A percentile compares a stretch with the other conserved stretches of the same genome.
phyloP scores from a whole-genome alignment of 2,113 vertebrate genomes.

The Misgurnus mizolepis region DNA sequence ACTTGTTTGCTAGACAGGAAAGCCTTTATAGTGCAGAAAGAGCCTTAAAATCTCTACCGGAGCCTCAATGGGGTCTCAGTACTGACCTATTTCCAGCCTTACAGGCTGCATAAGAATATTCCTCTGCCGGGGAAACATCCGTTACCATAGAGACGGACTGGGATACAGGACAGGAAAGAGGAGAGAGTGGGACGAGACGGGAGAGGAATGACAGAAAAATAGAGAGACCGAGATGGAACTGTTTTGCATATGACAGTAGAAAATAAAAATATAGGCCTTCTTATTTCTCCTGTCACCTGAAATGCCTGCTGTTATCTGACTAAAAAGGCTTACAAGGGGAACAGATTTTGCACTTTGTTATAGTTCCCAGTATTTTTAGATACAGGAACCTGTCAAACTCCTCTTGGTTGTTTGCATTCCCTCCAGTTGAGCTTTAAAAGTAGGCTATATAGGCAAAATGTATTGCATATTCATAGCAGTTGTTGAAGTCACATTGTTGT shows the following conservation, averaged over 20 bases:
- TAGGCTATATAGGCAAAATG: constrained; percentile 15
- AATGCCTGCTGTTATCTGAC: constrained; percentile 53
- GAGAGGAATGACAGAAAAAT: constrained; percentile 38
- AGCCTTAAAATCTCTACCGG: constrained; percentile 2
- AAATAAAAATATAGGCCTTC: constrained; percentile 48
- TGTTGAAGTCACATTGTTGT: neutral
- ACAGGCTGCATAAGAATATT: constrained; percentile 40
- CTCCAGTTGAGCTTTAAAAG: neutral
- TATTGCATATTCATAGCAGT: constrained; percentile 7
- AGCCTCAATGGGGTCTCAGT: constrained; percentile 33
- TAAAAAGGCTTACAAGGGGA: constrained; percentile 56
- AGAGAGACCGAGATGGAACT: constrained; percentile 52
- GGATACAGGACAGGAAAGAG: constrained; percentile 17
- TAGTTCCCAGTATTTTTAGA: constrained; percentile 59
- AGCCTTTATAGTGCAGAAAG: neutral
- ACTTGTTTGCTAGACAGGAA: neutral
- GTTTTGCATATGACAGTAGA: constrained; percentile 55
- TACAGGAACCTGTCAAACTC: constrained; percentile 52
- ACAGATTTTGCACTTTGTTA: constrained; percentile 21
- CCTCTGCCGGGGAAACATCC: constrained; percentile 21
- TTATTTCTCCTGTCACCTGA: constrained; percentile 45
- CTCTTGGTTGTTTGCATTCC: neutral
- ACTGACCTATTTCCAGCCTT: constrained; percentile 53
- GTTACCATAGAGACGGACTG: constrained; percentile 66
- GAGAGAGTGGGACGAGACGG: constrained; percentile 38